Percentiles rank a stretch among this genome's conserved stretches.
These are phyloP conservation scores for Drosophila gaucha DNA, from an alignment of 2,888 invertebrate species.

Conservation along the genomic window DNA sequence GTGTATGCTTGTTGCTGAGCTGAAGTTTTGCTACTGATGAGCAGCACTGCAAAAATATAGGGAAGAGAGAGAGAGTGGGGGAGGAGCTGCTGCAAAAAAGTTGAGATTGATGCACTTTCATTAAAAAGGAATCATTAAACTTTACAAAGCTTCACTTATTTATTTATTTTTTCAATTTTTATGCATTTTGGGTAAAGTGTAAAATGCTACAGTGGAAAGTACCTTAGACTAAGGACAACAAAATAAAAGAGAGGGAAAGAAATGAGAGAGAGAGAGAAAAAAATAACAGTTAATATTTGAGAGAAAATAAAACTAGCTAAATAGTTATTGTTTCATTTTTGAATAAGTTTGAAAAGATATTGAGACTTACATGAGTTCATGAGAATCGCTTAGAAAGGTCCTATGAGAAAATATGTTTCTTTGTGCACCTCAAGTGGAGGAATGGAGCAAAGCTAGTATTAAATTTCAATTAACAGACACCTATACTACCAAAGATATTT, in stretches of 20 bases:
- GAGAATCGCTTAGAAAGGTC: neutral
- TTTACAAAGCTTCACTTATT: neutral
- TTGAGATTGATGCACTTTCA: conserved; percentile 6
- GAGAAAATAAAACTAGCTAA: too few species aligned
- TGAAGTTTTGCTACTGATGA: conserved; percentile 23
- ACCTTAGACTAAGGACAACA: too few species aligned
- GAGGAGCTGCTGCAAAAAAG: neutral
- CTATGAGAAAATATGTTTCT: too few species aligned
- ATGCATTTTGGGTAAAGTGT: neutral
- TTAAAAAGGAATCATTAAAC: neutral
- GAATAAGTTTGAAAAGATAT: neutral
- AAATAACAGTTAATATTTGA: neutral
- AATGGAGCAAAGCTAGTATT: too few species aligned
- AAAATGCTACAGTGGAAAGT: neutral
- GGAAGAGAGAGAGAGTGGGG: neutral
- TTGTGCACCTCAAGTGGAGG: too few species aligned
- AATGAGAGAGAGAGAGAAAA: neutral
- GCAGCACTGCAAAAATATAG: conserved; percentile 4
- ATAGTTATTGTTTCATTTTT: too few species aligned
- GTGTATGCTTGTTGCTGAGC: conserved; percentile 5
- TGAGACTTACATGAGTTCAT: neutral
- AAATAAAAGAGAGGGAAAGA: neutral
- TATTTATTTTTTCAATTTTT: neutral
- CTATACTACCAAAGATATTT: too few species aligned
- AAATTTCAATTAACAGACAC: too few species aligned